Evolutionary conservation across 64 coral and sea anemone species (phyloP), one percentile per base, ranked within the genome.

Genomic region (Dendronephthya gigantea): DNA sequence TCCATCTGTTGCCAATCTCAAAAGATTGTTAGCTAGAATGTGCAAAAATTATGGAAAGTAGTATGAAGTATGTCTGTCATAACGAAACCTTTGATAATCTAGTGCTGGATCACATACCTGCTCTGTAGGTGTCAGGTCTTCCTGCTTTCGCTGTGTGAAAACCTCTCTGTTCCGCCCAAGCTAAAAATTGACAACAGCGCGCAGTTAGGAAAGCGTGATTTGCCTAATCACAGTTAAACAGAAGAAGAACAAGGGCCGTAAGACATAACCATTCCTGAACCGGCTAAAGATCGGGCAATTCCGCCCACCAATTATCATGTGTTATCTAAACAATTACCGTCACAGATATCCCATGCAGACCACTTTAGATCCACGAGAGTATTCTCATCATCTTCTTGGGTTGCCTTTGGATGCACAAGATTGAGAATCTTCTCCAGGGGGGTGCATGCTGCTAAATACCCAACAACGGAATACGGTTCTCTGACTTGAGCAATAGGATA

Each of bases 321-420:
- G 25, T 13, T 62, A 62, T 62, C 55, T 43, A 45, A 56, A 93
- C 91, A 88, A 48, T 93, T 81, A 93, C 91, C 91, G 38, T 93
- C 88, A 84, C 91, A 93, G 25, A 93, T 49, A 49, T 93, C 91
- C 91, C 87, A 90, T 52, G 91, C 87, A 39, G 91, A 93, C 91
- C 91, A 93, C 36, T 58, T 29, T 37, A 32, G 50, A 29, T 50
- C 50, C 15, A 49, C 86, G 19, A 56, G 22, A 39, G 12, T 27
- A 39, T 47, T 52, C 35, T 40, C 49, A 4, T 75, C 82, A 69
- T 68, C 88, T 79, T 90, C 58, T 76, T 83, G 48, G n/a, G 81
- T 40, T 0, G 39, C 34, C 15, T 83, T 88, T 82, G 91, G 88
- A 28, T 89, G 91, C 1, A 87, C 81, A 32, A 93, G 40, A 48